phyloP scores from a whole-genome alignment of 2,888 invertebrate species.

The Panzeria rudis region DNA sequence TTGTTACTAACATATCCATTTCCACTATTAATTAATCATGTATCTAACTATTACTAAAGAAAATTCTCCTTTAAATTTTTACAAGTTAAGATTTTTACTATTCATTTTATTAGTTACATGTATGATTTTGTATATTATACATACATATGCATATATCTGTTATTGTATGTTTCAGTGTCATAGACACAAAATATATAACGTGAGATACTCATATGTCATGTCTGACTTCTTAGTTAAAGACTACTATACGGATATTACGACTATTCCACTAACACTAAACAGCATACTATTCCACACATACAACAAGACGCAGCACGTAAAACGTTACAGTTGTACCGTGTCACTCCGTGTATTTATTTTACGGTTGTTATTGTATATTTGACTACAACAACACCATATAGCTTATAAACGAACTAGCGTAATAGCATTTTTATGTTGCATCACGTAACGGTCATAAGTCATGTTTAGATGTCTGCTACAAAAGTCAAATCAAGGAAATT shows the following conservation, averaged over 20 bases:
- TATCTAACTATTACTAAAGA: no score
- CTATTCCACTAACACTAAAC: slow-evolving; percentile 7
- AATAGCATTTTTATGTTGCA: slow-evolving; percentile 82
- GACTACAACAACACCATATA: slow-evolving; percentile 1
- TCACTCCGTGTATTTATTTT: slow-evolving; percentile 26
- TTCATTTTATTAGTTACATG: no score
- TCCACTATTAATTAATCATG: no score
- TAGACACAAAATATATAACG: slow-evolving; percentile 73
- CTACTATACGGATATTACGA: neutral
- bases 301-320: slow-evolving; percentile 32
- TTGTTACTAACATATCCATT: no score
- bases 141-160: no score
- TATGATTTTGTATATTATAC: no score
- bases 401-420: slow-evolving; percentile 65
- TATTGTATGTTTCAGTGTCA: slow-evolving; percentile 57
- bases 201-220: slow-evolving; percentile 81
- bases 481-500: slow-evolving; percentile 73
- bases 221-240: slow-evolving; percentile 54
- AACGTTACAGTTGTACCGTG: slow-evolving; percentile 45
- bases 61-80: neutral
- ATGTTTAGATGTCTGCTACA: slow-evolving; percentile 81
- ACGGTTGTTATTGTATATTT: slow-evolving; percentile 22
- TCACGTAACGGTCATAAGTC: slow-evolving; percentile 83
- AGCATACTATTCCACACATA: slow-evolving; percentile 46
- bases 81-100: no score